Evolutionary conservation across 2,113 vertebrate species (phyloP).

Genomic region (Toxotes jaculatrix): DNA sequence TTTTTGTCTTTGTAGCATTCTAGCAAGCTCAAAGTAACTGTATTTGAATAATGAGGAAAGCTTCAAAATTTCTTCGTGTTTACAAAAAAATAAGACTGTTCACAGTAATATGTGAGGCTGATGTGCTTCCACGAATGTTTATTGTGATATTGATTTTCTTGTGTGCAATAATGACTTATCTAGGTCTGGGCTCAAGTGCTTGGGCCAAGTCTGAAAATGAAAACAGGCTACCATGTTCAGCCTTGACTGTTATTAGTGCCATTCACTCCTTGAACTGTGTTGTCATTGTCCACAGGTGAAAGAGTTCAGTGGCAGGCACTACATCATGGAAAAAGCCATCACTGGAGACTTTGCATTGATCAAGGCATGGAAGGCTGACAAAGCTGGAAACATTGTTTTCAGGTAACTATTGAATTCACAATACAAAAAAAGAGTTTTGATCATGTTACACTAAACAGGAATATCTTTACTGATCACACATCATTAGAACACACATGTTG

Average conservation of each 20-base stretch:
- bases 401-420: conserved; percentile 83
- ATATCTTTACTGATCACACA: not conserved
- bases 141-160: not conserved
- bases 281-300: conserved; percentile 84
- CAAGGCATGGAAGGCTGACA: conserved; percentile 98
- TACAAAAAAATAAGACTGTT: not conserved
- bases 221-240: not conserved
- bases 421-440: not conserved
- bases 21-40: not conserved
- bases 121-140: not conserved
- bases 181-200: not conserved
- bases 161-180: not conserved
- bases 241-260: not conserved
- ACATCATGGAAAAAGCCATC: conserved; percentile 94
- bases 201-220: conserved; percentile 5
- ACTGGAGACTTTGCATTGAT: conserved; percentile 95
- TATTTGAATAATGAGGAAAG: not conserved
- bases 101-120: not conserved
- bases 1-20: not conserved
- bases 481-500: not conserved
- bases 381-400: conserved; percentile 95
- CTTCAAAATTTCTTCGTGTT: not conserved
- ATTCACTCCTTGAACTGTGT: not conserved
- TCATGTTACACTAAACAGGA: not conserved
- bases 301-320: conserved; percentile 92